These are phyloP conservation scores for Lepidochitona cinerea DNA, from an alignment of 2,888 invertebrate genomes.

Conservation along the genomic window DNA sequence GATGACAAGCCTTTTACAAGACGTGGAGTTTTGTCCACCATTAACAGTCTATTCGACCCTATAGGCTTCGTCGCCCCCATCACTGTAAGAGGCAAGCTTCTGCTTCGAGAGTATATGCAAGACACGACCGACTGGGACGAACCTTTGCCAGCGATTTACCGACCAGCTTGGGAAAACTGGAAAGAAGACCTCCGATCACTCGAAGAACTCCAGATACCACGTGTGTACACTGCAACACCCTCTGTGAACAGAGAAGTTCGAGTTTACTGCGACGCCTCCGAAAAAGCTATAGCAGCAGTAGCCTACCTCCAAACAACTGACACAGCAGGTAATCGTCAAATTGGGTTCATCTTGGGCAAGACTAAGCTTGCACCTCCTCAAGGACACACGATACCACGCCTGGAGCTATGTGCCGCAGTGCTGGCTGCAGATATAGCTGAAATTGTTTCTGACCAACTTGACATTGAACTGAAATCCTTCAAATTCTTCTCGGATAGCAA, in stretches of 20 bases:
- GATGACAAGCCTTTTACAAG: too few species aligned
- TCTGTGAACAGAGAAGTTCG: background rate
- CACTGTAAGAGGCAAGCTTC: conserved; percentile 22
- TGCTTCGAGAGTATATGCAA: conserved; percentile 30
- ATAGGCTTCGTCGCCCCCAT: conserved; percentile 36
- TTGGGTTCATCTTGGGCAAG: conserved; percentile 8
- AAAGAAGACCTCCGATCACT: conserved; percentile 22
- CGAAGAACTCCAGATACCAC: conserved; percentile 16
- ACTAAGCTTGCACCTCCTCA: conserved; percentile 10
- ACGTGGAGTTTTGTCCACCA: conserved; percentile 26
- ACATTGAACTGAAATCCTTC: background rate
- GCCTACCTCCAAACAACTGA: conserved; percentile 6
- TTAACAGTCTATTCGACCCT: conserved; percentile 38
- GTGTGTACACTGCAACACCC: background rate
- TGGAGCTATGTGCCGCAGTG: conserved; percentile 18
- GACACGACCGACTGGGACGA: too few species aligned
- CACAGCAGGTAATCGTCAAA: background rate
- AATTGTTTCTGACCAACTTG: background rate
- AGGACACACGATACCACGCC: conserved; percentile 13
- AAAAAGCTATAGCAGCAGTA: conserved; percentile 10
- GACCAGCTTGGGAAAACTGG: conserved; percentile 28
- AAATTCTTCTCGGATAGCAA: conserved; percentile 7
- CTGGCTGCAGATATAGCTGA: conserved; percentile 5
- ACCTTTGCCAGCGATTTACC: conserved; percentile 21
- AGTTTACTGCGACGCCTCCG: background rate